Conservation (phyloP, 2,113 vertebrate species). For the pig (Sus scrofa) region DNA sequence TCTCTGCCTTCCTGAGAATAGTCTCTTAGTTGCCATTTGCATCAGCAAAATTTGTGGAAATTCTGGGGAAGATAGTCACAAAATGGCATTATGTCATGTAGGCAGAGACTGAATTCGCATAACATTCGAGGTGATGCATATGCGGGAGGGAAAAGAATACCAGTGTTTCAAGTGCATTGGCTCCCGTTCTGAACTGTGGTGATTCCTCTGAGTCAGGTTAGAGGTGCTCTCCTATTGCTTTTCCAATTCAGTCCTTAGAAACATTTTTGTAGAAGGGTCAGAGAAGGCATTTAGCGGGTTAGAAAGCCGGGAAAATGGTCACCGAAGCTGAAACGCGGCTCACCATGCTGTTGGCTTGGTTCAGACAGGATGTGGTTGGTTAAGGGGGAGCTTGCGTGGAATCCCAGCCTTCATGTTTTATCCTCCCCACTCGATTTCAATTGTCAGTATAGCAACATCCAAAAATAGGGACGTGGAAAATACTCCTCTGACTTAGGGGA, state of each 20-base stretch:
- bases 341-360: not conserved
- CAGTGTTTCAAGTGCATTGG: not conserved
- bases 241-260: not conserved
- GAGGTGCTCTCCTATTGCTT: not conserved
- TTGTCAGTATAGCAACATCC: not conserved
- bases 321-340: not conserved
- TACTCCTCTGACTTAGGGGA: not conserved
- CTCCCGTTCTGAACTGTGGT: not conserved
- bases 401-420: not conserved
- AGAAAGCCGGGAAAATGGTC: not conserved
- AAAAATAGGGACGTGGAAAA: not conserved
- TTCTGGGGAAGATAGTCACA: not conserved
- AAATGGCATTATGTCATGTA: not conserved
- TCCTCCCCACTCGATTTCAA: accelerated
- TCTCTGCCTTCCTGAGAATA: not conserved
- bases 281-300: not conserved
- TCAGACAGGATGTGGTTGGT: not conserved
- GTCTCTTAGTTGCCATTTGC: not conserved
- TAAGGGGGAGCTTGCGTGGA: accelerated
- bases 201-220: not conserved
- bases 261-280: not conserved
- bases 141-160: not conserved
- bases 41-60: not conserved
- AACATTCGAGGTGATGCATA: not conserved
- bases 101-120: not conserved